phyloP scores from a whole-genome alignment of 1,140 invertebrate species.

The Trichonephila clavipes region DNA sequence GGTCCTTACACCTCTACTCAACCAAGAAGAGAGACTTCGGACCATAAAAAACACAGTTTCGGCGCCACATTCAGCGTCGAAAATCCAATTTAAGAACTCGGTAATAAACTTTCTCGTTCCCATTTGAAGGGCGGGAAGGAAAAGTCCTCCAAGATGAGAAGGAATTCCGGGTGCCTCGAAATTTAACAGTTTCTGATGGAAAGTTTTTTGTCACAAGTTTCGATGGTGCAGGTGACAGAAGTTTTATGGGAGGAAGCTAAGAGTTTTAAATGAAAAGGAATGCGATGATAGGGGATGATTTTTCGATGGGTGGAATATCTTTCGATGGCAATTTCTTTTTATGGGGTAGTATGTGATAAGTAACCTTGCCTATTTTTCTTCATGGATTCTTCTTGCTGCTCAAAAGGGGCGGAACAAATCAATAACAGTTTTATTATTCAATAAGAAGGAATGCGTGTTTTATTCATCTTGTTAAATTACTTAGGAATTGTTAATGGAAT shows the following conservation, averaged over 20 bases:
- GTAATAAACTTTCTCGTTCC: slow-evolving; percentile 43
- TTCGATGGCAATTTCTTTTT: background rate
- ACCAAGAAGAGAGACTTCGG: slow-evolving; percentile 11
- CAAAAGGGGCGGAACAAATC: no score
- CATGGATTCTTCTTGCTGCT: no score
- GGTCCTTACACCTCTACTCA: background rate
- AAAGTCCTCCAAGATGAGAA: background rate
- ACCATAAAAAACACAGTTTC: slow-evolving; percentile 50
- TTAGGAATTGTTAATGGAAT: no score
- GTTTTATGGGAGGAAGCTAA: slow-evolving; percentile 34
- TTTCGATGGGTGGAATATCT: background rate
- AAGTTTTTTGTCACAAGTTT: slow-evolving; percentile 56
- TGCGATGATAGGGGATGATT: background rate
- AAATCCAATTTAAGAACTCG: slow-evolving; percentile 50
- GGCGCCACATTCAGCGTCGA: background rate
- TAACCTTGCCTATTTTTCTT: background rate
- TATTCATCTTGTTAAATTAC: no score
- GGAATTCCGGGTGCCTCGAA: slow-evolving; percentile 14
- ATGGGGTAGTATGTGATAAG: background rate
- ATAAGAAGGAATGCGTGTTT: no score
- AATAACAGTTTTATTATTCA: no score
- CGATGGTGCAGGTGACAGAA: slow-evolving; percentile 40
- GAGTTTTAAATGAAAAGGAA: slow-evolving; percentile 37
- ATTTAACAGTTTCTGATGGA: slow-evolving; percentile 52
- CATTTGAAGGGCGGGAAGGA: background rate